Evolutionary conservation across 1,140 invertebrate genomes (phyloP).

Genomic region (Drosophila setifemur): DNA sequence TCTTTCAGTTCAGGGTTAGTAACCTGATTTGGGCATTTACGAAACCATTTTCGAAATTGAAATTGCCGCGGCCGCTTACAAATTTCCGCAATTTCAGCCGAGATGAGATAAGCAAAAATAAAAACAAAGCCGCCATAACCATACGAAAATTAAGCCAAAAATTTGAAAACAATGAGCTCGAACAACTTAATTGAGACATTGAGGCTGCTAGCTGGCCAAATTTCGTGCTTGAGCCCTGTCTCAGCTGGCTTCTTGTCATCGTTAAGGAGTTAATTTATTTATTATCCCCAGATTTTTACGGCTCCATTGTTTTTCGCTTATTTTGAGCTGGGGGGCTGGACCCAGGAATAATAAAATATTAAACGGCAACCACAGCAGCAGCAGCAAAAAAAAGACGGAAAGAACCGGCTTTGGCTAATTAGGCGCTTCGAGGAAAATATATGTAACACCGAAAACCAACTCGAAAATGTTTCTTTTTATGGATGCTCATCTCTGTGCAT

Average conservation of each 20-base stretch:
- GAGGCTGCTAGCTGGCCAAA: conserved; percentile 24
- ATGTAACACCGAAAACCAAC: conserved; percentile 49
- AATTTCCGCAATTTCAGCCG: conserved; percentile 63
- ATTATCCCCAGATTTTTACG: conserved; percentile 70
- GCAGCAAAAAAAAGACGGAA: conserved; percentile 5
- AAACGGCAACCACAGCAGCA: conserved; percentile 25
- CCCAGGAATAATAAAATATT: conserved; percentile 51
- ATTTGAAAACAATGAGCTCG: conserved; percentile 71
- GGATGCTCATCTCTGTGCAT: conserved; percentile 66
- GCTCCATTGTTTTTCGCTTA: conserved; percentile 62
- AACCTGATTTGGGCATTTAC: conserved; percentile 33
- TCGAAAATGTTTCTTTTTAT: conserved; percentile 53
- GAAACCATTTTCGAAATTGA: conserved; percentile 41
- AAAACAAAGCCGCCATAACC: conserved; percentile 50
- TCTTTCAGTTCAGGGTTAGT: conserved; percentile 28
- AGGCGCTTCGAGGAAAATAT: conserved; percentile 52
- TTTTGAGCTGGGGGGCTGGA: conserved; percentile 14
- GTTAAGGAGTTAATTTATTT: conserved; percentile 80
- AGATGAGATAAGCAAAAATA: conserved; percentile 37
- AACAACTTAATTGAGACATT: conserved; percentile 76
- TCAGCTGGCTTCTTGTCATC: conserved; percentile 58
- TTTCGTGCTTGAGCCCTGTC: background rate
- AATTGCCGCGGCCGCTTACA: conserved; percentile 35
- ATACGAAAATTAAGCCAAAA: conserved; percentile 74
- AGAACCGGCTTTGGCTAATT: conserved; percentile 58